Conservation (phyloP, 2,888 invertebrate species). For the Eupithecia pulchellata region DNA sequence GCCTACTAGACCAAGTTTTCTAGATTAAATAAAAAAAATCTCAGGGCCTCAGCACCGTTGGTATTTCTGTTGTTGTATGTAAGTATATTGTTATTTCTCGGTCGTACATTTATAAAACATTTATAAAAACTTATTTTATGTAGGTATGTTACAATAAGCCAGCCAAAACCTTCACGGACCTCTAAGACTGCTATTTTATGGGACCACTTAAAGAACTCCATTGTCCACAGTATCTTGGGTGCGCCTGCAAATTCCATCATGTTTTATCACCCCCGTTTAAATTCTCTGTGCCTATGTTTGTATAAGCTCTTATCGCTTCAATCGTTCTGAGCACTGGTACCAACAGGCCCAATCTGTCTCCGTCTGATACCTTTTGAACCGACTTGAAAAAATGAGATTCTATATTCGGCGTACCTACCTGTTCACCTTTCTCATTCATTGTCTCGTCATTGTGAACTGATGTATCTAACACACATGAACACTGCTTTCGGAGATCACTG, state of each 20-base stretch:
- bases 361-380: no score
- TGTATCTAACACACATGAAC: no score
- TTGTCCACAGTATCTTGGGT: background rate
- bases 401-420: no score
- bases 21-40: background rate
- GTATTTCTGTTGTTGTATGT: background rate
- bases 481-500: no score
- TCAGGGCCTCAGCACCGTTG: background rate
- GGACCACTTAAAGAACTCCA: background rate
- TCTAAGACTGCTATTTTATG: background rate
- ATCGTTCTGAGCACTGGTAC: background rate
- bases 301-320: background rate
- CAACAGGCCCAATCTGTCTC: no score
- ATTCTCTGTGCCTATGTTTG: background rate
- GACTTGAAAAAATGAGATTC: no score
- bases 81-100: no score
- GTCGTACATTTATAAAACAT: background rate
- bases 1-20: background rate
- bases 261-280: background rate
- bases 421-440: no score
- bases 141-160: background rate
- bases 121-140: background rate
- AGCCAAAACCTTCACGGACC: background rate
- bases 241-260: background rate
- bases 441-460: no score